Percentiles rank a stretch among this genome's conserved stretches.
phyloP scores from a whole-genome alignment of 2,797 vertebrate species.

The Rhincodon typus region DNA sequence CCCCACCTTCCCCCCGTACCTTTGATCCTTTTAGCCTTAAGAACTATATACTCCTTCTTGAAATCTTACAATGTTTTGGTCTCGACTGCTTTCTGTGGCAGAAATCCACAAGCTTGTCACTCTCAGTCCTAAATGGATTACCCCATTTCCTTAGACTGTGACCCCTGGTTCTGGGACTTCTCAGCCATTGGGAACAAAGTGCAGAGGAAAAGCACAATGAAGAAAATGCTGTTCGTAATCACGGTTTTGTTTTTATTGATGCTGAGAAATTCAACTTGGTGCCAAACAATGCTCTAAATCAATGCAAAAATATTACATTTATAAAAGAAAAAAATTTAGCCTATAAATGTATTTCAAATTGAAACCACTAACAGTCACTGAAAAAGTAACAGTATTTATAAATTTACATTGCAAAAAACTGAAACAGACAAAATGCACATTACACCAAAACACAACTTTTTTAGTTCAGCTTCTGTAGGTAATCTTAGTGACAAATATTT shows the following conservation, averaged over 20 bases:
- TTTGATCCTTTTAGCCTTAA: too few species aligned
- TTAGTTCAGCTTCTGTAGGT: not conserved
- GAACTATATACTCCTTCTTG: too few species aligned
- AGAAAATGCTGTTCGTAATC: not conserved
- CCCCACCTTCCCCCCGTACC: too few species aligned
- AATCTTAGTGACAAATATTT: not conserved
- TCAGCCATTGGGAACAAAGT: not conserved
- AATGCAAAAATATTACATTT: not conserved
- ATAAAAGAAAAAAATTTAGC: not conserved
- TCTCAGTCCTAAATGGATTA: too few species aligned
- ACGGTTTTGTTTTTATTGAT: not conserved
- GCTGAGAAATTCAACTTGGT: not conserved
- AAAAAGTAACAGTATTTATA: not conserved
- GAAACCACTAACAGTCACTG: not conserved
- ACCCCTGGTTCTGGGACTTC: too few species aligned
- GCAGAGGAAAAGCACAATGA: not conserved
- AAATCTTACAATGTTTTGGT: too few species aligned
- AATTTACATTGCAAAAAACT: not conserved
- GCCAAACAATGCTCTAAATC: not conserved
- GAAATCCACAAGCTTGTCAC: too few species aligned
- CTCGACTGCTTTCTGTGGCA: too few species aligned
- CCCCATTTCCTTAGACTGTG: too few species aligned
- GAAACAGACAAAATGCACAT: not conserved
- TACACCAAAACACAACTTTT: not conserved
- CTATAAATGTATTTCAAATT: not conserved